Base-by-base conservation (phyloP, 1,140 invertebrate genomes). In the Linepithema humile region DNA sequence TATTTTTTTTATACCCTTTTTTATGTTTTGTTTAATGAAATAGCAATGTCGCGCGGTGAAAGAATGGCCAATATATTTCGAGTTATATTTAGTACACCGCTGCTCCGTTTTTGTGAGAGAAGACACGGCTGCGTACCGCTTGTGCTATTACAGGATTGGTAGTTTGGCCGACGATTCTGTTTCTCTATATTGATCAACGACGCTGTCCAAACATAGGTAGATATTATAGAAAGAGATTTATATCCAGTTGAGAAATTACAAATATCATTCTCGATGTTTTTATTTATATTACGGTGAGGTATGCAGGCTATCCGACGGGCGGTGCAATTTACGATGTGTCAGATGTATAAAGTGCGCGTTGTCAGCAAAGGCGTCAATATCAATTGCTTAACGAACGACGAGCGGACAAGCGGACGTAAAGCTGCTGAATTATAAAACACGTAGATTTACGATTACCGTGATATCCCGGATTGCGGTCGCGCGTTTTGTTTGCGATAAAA, bases 91-190 rank as follows among this genome's bases (percentile, higher is more conserved):
- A 35, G 53, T 26, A 40, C 29, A 29, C 29, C 50, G 10, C 55
- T 70, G 45, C 87, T 38, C 32, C 23, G 23, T 59, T 84, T 84
- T 75, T 40, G 4, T n/a, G n/a, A 57, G 26, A 20, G 17, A 84
- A 86, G 73, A 62, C 43, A 86, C 48, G 29, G 26, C 38, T 17
- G 53, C 72, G 73, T 77, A 84, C 84, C 74, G 23, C n/a, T 88
- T 86, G 60, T 62, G 32, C 85, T 48, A 88, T 87, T 87, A 88
- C 40, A 67, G 50, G 57, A 88, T 88, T 88, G 80, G 77, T 85
- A 64, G n/a, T 45, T 17, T 50, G 53, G 43, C 67, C 57, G 48
- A 57, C 64, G 45, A 72, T 59, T 64, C 57, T 5, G 23, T 67
- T 62, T 84, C 43, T 84, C 26, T 17, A 26, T 43, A 57, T 82